These are phyloP conservation scores for Dolichomitus sp. DNA, from an alignment of 2,888 invertebrate genomes.

Conservation along the genomic window DNA sequence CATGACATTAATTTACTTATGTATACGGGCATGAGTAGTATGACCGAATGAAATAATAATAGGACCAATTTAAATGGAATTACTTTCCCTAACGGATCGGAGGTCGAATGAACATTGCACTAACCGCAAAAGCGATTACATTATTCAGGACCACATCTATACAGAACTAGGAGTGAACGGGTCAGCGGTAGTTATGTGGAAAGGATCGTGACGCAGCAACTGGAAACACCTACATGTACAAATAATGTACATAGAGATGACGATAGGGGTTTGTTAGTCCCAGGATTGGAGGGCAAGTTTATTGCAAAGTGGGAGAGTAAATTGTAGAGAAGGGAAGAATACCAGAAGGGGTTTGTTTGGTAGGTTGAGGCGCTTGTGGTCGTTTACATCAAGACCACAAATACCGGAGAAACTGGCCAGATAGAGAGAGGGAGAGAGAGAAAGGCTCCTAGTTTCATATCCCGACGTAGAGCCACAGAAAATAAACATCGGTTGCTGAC, in stretches of 20 bases:
- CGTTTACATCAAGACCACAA: slow-evolving; percentile 20
- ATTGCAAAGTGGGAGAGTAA: background rate
- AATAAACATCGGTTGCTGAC: slow-evolving; percentile 19
- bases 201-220: background rate
- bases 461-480: background rate
- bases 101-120: slow-evolving; percentile 5
- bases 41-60: background rate
- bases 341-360: slow-evolving; percentile 10
- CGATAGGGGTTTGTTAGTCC: background rate
- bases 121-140: slow-evolving; percentile 35
- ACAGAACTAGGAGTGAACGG: background rate
- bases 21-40: background rate
- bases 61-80: background rate
- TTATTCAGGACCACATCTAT: slow-evolving; percentile 19
- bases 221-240: background rate
- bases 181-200: background rate
- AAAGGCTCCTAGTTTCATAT: background rate
- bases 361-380: slow-evolving; percentile 6
- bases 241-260: background rate
- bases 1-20: background rate
- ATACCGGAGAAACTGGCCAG: background rate
- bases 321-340: background rate
- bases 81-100: background rate
- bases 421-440: background rate
- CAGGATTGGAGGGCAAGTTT: slow-evolving; percentile 25